Conservation (phyloP, 1,140 invertebrate species). For the Andrena cerasifolii region DNA sequence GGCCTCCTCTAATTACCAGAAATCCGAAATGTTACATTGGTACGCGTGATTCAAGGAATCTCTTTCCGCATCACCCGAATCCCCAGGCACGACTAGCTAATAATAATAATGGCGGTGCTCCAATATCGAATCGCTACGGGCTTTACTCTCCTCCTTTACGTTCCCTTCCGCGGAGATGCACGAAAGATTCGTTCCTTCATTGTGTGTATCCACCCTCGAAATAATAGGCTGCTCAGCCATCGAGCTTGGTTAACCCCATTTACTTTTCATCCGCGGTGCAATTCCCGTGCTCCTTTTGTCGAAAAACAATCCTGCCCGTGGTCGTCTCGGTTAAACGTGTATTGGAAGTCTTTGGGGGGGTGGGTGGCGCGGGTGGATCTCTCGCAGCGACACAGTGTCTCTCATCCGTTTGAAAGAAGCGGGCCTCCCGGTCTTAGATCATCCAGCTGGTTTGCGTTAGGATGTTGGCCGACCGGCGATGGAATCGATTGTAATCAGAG, state of each 20-base stretch:
- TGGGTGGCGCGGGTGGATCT: not conserved
- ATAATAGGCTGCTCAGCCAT: conserved; percentile 54
- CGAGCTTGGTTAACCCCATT: conserved; percentile 67
- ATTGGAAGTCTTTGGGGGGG: conserved; percentile 26
- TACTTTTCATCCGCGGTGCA: conserved; percentile 61
- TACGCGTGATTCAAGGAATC: no score
- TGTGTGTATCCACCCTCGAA: conserved; percentile 61
- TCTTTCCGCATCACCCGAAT: no score
- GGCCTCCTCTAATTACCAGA: no score
- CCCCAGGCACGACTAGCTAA: no score
- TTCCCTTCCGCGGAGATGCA: conserved; percentile 41
- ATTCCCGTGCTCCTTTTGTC: conserved; percentile 60
- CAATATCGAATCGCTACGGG: conserved; percentile 18
- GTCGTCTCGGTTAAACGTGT: conserved; percentile 48
- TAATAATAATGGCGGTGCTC: conserved; percentile 21
- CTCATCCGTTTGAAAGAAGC: conserved; percentile 1
- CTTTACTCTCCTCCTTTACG: conserved; percentile 6
- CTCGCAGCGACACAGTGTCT: conserved; percentile 43
- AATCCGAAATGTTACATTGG: no score
- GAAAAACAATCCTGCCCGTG: conserved; percentile 58
- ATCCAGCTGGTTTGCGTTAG: conserved; percentile 30
- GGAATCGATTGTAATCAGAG: conserved; percentile 77
- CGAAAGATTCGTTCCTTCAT: conserved; percentile 55
- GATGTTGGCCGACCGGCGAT: conserved; percentile 53
- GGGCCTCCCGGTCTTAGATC: not conserved